Percentiles rank a stretch among this genome's conserved stretches.
These are phyloP conservation scores for Brachyptera risi DNA, from an alignment of 2,888 invertebrate species.

Conservation along the genomic window DNA sequence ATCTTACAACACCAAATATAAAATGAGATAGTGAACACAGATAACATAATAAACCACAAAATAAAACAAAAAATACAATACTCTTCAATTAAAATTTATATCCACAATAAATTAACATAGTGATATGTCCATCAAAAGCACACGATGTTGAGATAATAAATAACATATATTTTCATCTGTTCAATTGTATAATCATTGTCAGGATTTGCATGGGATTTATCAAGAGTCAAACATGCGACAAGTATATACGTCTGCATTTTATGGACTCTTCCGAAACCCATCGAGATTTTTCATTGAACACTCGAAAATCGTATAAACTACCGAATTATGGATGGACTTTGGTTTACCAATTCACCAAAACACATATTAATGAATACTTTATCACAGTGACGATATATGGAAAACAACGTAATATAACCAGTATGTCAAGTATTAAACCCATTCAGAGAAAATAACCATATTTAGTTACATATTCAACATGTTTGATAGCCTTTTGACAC, in stretches of 20 bases:
- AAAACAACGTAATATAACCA: not conserved
- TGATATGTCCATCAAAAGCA: no score
- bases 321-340: no score
- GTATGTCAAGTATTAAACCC: constrained; percentile 7
- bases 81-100: no score
- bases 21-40: no score
- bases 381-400: not conserved
- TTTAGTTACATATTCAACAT: not conserved
- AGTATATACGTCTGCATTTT: constrained; percentile 2
- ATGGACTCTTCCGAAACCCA: not conserved
- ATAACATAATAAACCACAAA: no score
- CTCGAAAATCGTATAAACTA: no score
- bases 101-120: no score
- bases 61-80: no score
- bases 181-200: not conserved
- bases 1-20: no score
- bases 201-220: not conserved
- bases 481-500: not conserved
- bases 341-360: no score
- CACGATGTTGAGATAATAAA: no score
- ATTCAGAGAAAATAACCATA: not conserved
- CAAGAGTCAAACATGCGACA: not conserved
- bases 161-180: no score
- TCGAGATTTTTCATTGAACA: constrained; percentile 6
- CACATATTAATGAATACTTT: constrained; percentile 7